A percentile compares a stretch with the other conserved stretches of the same genome.
These are phyloP conservation scores for Nothura maculosa DNA, from an alignment of 2,797 vertebrate genomes.

Conservation along the genomic window DNA sequence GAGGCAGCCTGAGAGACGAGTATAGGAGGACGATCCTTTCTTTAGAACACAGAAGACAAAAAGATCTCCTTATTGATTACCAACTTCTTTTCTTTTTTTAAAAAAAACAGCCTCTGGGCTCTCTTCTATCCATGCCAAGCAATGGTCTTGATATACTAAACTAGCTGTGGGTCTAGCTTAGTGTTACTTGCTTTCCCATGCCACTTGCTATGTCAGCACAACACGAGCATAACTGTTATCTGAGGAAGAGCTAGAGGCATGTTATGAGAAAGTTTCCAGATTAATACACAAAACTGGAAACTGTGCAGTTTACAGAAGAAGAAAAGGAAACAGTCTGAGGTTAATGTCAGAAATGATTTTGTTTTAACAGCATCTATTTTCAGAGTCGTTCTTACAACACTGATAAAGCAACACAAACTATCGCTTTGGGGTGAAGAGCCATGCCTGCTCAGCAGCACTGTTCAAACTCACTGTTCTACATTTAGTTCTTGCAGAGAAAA, in stretches of 20 bases:
- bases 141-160: not conserved
- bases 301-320: conserved; percentile 4
- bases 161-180: not conserved
- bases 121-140: not conserved
- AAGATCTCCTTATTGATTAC: conserved; percentile 4
- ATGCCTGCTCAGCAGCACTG: not conserved
- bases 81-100: not conserved
- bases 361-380: conserved; percentile 54
- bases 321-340: not conserved
- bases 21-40: not conserved
- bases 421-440: conserved; percentile 50
- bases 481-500: not conserved
- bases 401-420: conserved; percentile 54
- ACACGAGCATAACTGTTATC: accelerated
- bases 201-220: not conserved
- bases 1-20: not conserved
- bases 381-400: conserved; percentile 7
- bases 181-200: not conserved
- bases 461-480: not conserved
- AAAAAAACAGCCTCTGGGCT: not conserved
- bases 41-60: conserved; percentile 45
- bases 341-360: conserved; percentile 2
- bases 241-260: not conserved
- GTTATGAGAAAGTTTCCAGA: conserved; percentile 37
- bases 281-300: conserved; percentile 14